Conservation (phyloP, 2,797 vertebrate species). For the Lithobates pipiens region DNA sequence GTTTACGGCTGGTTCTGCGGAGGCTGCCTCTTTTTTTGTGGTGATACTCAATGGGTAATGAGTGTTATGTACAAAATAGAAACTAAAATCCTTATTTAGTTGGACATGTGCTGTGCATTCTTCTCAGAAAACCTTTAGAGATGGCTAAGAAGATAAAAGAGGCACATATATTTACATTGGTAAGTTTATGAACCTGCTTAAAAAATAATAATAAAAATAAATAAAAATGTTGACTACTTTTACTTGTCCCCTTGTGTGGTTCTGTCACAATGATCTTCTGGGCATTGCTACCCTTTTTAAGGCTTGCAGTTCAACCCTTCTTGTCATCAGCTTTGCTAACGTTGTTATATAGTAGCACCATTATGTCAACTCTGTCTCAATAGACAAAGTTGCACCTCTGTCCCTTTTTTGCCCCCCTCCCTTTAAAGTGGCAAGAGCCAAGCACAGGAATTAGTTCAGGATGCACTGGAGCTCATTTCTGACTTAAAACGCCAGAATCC, state of each 20-base stretch:
- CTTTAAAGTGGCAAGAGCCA: constrained; percentile 25
- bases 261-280: constrained; percentile 61
- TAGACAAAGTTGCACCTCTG: constrained; percentile 30
- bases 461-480: constrained; percentile 76
- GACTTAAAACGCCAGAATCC: constrained; percentile 82
- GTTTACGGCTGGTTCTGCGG: background rate
- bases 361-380: constrained; percentile 71
- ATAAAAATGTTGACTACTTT: constrained; percentile 66
- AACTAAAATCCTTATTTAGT: constrained; percentile 37
- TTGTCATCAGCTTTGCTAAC: constrained; percentile 61
- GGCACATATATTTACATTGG: constrained; percentile 73
- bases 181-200: constrained; percentile 67
- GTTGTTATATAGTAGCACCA: constrained; percentile 78
- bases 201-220: constrained; percentile 24
- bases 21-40: constrained; percentile 26
- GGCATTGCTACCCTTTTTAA: constrained; percentile 64
- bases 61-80: constrained; percentile 39
- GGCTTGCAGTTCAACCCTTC: constrained; percentile 65
- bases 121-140: constrained; percentile 54
- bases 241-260: constrained; percentile 27
- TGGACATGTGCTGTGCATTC: constrained; percentile 60
- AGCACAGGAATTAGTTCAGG: constrained; percentile 47
- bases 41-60: constrained; percentile 26
- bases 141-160: constrained; percentile 72
- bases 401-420: constrained; percentile 53